Conservation (phyloP, 2,113 vertebrate genomes). For the Nibea coibor region DNA sequence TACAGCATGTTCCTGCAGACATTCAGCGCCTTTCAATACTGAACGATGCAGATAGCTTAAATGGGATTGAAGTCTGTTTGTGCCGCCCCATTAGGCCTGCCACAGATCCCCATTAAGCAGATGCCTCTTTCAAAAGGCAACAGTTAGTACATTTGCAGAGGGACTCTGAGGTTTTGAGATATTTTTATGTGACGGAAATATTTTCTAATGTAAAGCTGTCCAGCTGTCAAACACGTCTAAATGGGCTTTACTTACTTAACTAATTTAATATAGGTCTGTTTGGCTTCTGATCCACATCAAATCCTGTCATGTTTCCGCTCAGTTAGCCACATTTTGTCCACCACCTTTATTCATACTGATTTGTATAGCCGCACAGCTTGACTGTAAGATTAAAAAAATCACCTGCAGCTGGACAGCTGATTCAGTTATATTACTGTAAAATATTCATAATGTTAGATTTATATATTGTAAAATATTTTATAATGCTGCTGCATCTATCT, state of each 20-base stretch:
- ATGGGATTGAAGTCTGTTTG: constrained; percentile 72
- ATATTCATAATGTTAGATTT: too few species aligned
- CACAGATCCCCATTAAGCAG: constrained; percentile 67
- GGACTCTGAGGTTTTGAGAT: constrained; percentile 9
- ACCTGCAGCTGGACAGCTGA: background rate
- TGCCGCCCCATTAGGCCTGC: constrained; percentile 63
- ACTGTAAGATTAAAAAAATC: background rate
- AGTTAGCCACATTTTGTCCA: background rate
- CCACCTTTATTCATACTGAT: background rate
- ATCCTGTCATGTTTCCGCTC: background rate
- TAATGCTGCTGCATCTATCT: too few species aligned
- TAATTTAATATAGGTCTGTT: background rate
- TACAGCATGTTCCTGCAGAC: constrained; percentile 48
- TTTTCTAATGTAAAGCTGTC: constrained; percentile 4
- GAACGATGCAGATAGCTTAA: constrained; percentile 62
- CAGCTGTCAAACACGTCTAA: background rate
- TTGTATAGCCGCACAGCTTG: background rate
- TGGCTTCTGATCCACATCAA: constrained; percentile 2
- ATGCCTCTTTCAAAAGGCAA: constrained; percentile 65
- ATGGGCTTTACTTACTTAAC: constrained; percentile 1
- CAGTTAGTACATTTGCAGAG: constrained; percentile 50
- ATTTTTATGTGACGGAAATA: constrained; percentile 2
- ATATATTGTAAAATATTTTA: too few species aligned
- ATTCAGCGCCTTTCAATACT: constrained; percentile 42
- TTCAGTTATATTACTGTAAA: background rate